Evolutionary conservation across 2,113 vertebrate genomes (phyloP), one percentile per base, ranked within the genome.

Genomic region (Rynchops niger): DNA sequence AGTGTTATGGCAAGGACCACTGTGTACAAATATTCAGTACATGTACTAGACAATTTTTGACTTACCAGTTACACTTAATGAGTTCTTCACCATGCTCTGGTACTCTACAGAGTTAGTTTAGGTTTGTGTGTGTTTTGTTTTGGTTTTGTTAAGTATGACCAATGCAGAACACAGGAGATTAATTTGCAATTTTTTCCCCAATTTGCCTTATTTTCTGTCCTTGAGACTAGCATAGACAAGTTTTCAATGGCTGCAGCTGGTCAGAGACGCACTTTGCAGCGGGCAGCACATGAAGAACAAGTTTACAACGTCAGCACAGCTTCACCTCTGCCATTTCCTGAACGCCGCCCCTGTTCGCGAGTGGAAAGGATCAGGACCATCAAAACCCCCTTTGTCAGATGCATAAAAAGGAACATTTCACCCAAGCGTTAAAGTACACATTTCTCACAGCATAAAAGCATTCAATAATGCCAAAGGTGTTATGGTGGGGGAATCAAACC

Each of bases 401-500:
- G 77, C 38, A 66, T 58, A 38, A 81, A 90, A 95, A 70, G 82
- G 52, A 89, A 79, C 72, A 58, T 79, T 88, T 78, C 82, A 84
- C 27, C 70, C 72, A 55, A 86, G 90, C 85, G 86, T 15, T 71
- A 26, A 81, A 71, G 72, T 5, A 63, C 6, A 38, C 34, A 47
- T 89, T 82, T 86, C 86, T 92, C 17, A 9, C 6, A 45, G 47
- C 42, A 61, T 23, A 84, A 88, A 94, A 92, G 43, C 80, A 63
- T 47, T 74, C 63, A 74, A 8, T 78, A 95, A 84, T 56, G 90
- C 53, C 69, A n/a, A 82, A 80, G 95, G 85, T 88, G 93, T 66
- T 88, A 73, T 0, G 22, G 53, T 17, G 34, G 23, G 61, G 49
- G 42, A 72, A 72, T 53, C 92, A 86, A 74, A 94, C 45, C 2